A percentile compares a stretch with the other conserved stretches of the same genome.
Conservation (phyloP, 2,797 vertebrate species). For the Mormyrus hasselquistii region DNA sequence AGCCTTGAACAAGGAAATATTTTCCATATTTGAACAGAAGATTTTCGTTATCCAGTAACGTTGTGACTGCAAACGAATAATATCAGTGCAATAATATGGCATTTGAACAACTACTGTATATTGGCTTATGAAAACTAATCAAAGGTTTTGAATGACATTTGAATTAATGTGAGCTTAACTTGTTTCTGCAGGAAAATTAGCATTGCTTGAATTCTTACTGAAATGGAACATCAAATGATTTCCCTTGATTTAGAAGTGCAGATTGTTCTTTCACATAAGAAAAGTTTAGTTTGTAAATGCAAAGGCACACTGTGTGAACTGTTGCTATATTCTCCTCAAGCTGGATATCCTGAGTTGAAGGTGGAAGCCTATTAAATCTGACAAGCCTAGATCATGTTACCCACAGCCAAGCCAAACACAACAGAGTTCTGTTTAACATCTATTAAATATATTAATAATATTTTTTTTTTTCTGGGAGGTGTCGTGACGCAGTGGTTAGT, state of each 20-base stretch:
- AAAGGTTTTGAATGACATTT: slow-evolving; percentile 1
- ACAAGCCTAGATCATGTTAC: neutral
- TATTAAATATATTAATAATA: slow-evolving; percentile 12
- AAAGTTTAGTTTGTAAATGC: slow-evolving; percentile 8
- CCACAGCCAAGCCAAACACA: neutral
- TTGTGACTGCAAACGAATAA: slow-evolving; percentile 11
- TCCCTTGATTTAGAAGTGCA: slow-evolving; percentile 11
- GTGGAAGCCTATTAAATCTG: neutral
- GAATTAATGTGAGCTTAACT: slow-evolving; percentile 11
- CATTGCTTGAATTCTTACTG: slow-evolving; percentile 12
- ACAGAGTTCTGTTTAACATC: neutral
- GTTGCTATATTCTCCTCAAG: neutral
- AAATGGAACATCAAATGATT: slow-evolving; percentile 10
- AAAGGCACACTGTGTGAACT: neutral
- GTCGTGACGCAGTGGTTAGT: neutral
- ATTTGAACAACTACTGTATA: slow-evolving; percentile 16
- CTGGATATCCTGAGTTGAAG: neutral
- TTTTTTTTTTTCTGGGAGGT: neutral
- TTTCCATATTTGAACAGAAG: slow-evolving; percentile 5
- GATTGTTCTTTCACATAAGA: neutral
- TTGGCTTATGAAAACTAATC: slow-evolving; percentile 21
- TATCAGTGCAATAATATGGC: slow-evolving; percentile 16
- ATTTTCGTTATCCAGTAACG: neutral
- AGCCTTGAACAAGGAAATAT: neutral
- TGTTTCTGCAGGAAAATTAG: neutral